Conservation (phyloP, 2,113 vertebrate genomes). For the Syrrhaptes paradoxus region DNA sequence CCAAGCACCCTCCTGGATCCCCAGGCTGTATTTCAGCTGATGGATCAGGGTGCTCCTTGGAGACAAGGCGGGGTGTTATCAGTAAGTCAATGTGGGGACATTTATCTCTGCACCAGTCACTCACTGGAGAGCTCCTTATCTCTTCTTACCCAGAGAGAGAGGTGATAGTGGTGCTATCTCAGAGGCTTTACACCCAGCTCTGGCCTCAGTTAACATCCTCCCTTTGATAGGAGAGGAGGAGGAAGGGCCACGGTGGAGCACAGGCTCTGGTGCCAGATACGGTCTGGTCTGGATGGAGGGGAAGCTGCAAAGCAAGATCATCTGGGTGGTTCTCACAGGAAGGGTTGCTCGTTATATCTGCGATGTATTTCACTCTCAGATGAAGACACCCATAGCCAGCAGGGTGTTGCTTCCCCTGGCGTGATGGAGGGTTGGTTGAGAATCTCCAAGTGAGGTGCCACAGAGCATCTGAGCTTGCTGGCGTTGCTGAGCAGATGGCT, state of each 20-base stretch:
- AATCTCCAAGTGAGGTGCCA: neutral
- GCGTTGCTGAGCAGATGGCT: neutral
- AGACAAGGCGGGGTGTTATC: neutral
- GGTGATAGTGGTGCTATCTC: neutral
- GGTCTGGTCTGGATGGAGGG: neutral
- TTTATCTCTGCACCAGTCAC: constrained; percentile 29
- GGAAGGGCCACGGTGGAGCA: neutral
- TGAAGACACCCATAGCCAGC: neutral
- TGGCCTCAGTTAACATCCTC: constrained; percentile 17
- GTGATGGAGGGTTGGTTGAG: neutral
- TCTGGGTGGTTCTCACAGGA: neutral
- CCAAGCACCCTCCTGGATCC: neutral
- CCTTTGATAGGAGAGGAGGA: neutral
- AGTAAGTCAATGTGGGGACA: rapidly evolving
- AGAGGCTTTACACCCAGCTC: neutral
- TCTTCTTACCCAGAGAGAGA: constrained; percentile 3
- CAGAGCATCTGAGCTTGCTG: neutral
- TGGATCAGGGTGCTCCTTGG: constrained; percentile 2
- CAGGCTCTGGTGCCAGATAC: neutral
- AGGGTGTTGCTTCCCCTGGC: neutral
- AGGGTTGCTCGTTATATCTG: neutral
- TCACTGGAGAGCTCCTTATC: constrained; percentile 32
- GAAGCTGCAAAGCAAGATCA: neutral
- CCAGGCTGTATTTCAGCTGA: neutral
- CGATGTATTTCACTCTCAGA: neutral